These are phyloP conservation scores for Dermochelys coriacea DNA, from an alignment of 2,797 vertebrate species.

Conservation along the genomic window DNA sequence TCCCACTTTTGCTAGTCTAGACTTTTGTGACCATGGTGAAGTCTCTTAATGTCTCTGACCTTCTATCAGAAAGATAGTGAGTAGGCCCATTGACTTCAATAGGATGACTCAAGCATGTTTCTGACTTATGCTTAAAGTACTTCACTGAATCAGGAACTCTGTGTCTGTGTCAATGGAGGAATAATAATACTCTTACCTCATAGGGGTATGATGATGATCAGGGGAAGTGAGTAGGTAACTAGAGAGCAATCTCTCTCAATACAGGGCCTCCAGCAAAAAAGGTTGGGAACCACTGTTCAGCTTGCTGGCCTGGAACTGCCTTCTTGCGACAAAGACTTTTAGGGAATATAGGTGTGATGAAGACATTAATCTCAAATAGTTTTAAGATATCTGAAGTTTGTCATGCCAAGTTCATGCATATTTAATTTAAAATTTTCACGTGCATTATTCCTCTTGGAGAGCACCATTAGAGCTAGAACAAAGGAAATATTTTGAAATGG, in stretches of 20 bases:
- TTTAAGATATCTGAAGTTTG: neutral
- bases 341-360: neutral
- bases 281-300: neutral
- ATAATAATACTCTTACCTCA: neutral
- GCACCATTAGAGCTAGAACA: neutral
- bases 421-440: neutral
- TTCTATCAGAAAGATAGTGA: neutral
- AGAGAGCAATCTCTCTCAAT: neutral
- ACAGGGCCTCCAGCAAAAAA: neutral
- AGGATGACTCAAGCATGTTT: neutral
- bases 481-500: neutral
- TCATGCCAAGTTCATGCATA: neutral
- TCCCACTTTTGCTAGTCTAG: neutral
- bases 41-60: neutral
- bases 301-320: neutral
- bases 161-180: neutral
- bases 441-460: neutral
- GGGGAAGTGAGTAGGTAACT: neutral
- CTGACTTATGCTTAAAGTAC: neutral
- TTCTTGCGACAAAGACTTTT: neutral
- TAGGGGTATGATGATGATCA: neutral
- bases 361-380: neutral
- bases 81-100: neutral
- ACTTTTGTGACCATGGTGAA: neutral
- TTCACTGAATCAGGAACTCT: neutral